Evolutionary conservation across 64 coral and sea anemone species (phyloP), one percentile per base, ranked within the genome.

Genomic region (Porites lutea): DNA sequence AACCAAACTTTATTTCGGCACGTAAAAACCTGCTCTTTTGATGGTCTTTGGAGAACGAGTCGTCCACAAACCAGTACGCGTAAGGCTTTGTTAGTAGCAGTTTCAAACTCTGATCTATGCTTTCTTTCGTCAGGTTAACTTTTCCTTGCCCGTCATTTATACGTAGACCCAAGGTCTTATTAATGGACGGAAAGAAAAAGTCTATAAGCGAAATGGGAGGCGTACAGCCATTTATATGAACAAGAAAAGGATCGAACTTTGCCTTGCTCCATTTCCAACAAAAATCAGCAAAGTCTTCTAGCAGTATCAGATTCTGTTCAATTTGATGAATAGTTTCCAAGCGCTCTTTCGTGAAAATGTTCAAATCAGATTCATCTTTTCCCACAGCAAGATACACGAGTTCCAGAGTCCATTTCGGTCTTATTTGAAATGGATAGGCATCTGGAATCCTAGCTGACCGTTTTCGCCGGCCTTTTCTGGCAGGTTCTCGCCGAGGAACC

Each of bases 301-400:
- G 94, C 50, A 71, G 80, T 94, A 99, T 99, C 14, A 99, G 86
- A 48, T 57, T 43, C 50, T 91, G 91, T 54, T 99, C 97, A 13
- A 99, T 72, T 71, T 67, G 64, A 71, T 99, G 97, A 48, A 91
- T 83, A 43, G 53, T 67, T 78, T 89, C 65, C 5, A 99, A 83
- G 60, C 94, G 66, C 65, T 99, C 94, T 72, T 90, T 90, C 12
- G 97, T 99, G 82, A 99, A 96, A 22, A 99, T 96, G 61, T 99
- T 99, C 13, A 82, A 37, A 52, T 84, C 73, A 18, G 73, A 76
- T 48, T 94, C 91, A 59, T 85, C 63, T 21, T 82, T 76, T 0
- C 92, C 94, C 53, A 37, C 92, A 6, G 97, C 94, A 18, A 99
- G 53, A 70, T 99, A 99, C 44, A 99, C 94, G 12, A 99, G 43